These are phyloP conservation scores for Pandion haliaetus DNA, from an alignment of 2,113 vertebrate genomes.

Conservation along the genomic window DNA sequence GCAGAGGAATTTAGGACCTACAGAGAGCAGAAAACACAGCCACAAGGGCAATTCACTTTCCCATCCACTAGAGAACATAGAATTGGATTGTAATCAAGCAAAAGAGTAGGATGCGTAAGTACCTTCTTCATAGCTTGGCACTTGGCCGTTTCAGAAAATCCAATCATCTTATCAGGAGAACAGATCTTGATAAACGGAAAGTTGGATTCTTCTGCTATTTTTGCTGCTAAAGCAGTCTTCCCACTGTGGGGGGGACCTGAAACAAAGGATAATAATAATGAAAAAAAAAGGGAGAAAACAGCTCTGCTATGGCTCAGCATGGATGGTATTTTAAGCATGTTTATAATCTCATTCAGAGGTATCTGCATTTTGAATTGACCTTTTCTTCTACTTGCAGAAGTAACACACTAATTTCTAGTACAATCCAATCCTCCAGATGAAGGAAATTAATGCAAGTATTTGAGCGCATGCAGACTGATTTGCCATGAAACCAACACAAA, in stretches of 20 bases:
- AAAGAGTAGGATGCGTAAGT: not conserved
- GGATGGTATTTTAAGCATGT: not conserved
- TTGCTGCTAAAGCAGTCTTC: constrained; percentile 92
- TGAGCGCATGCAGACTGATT: not conserved
- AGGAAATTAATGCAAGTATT: not conserved
- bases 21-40: not conserved
- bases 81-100: not conserved
- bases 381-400: not conserved
- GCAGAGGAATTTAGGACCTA: not conserved
- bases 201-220: constrained; percentile 93
- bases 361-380: not conserved
- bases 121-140: constrained; percentile 99
- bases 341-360: not conserved
- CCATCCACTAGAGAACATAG: not conserved
- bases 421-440: not conserved
- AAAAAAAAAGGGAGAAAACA: not conserved
- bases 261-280: not conserved
- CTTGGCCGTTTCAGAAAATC: constrained; percentile 94
- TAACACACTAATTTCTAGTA: not conserved
- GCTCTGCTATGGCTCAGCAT: not conserved
- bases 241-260: constrained; percentile 94
- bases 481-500: not conserved
- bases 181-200: constrained; percentile 99
- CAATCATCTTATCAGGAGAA: constrained; percentile 98
- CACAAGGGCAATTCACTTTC: not conserved